Percentiles rank a stretch among this genome's conserved stretches.
Conservation (phyloP, 2,113 vertebrate species). For the Shinisaurus crocodilurus region DNA sequence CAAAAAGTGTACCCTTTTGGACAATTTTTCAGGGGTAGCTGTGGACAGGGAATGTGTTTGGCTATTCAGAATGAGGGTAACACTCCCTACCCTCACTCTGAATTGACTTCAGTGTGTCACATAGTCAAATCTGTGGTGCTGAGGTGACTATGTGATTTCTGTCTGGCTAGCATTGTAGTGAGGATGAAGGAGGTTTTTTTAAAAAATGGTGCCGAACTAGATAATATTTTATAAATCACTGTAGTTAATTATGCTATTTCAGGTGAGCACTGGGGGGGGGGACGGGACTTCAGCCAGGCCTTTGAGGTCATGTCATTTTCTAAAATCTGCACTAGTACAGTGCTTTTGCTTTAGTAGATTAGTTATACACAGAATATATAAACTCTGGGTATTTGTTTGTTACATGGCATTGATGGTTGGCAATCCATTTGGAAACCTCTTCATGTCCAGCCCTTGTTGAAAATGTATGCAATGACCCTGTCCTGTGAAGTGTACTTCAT, state of each 20-base stretch:
- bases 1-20: not conserved
- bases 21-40: not conserved
- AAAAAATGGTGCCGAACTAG: conserved; percentile 57
- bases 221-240: no score
- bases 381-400: not conserved
- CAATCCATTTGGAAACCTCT: not conserved
- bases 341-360: not conserved
- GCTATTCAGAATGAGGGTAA: not conserved
- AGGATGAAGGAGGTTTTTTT: conserved; percentile 16
- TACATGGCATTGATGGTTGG: not conserved
- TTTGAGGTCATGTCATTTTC: conserved; percentile 61
- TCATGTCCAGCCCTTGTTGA: not conserved
- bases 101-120: not conserved
- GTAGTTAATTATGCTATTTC: conserved; percentile 69
- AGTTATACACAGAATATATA: not conserved
- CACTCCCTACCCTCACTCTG: not conserved
- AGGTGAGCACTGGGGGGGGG: conserved; percentile 63
- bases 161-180: not conserved
- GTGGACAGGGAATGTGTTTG: not conserved
- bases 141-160: not conserved
- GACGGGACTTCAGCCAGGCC: conserved; percentile 51
- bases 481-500: not conserved
- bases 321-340: conserved; percentile 52
- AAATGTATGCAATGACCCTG: not conserved
- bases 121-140: not conserved